These are phyloP conservation scores for Copidosoma aretas DNA, from an alignment of 2,888 invertebrate species.

Conservation along the genomic window DNA sequence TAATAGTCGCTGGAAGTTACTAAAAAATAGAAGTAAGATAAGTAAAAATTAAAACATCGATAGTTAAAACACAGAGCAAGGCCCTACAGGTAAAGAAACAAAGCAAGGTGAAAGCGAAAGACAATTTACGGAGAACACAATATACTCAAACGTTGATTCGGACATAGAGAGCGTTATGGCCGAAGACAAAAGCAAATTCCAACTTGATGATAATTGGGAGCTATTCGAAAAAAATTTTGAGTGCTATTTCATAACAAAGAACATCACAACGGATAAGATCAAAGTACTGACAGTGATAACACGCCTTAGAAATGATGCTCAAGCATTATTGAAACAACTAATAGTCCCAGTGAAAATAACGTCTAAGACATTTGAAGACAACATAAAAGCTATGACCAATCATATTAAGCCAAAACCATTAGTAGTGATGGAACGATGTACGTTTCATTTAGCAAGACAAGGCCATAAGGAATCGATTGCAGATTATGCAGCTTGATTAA, in stretches of 20 bases:
- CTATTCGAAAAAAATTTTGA: neutral
- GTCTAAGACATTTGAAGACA: slow-evolving; percentile 30
- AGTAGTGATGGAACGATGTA: slow-evolving; percentile 37
- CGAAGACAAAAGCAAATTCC: neutral
- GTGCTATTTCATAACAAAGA: neutral
- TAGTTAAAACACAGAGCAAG: neutral
- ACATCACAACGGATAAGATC: neutral
- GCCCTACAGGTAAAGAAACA: neutral
- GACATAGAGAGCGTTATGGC: no score
- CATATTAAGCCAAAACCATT: slow-evolving; percentile 37
- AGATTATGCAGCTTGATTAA: neutral
- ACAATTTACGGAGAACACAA: no score
- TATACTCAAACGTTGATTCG: no score
- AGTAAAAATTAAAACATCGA: neutral
- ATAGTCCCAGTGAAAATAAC: slow-evolving; percentile 35
- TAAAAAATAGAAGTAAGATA: neutral
- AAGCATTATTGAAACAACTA: slow-evolving; percentile 25
- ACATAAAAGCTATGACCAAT: slow-evolving; percentile 36
- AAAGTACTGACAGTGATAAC: neutral
- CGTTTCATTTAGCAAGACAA: slow-evolving; percentile 11
- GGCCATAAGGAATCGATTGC: neutral
- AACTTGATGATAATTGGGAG: neutral
- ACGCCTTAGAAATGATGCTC: neutral
- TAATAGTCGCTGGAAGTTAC: no score
- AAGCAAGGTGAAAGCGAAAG: neutral